These are phyloP conservation scores for Uloborus diversus DNA, from an alignment of 1,140 invertebrate genomes.

Conservation along the genomic window DNA sequence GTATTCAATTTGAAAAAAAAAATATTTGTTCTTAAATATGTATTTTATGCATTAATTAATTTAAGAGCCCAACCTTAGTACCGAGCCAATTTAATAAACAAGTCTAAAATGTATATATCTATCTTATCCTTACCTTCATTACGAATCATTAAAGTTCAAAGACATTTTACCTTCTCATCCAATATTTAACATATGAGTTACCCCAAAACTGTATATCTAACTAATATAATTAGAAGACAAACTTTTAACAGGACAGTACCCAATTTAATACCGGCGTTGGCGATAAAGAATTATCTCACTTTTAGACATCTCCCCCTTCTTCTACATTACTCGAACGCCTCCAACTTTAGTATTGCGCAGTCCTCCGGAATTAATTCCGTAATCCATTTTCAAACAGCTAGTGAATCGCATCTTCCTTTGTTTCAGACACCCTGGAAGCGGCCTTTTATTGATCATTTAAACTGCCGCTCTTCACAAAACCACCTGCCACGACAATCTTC, in stretches of 20 bases:
- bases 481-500: slow-evolving; percentile 5
- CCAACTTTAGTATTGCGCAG: background rate
- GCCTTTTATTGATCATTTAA: slow-evolving; percentile 14
- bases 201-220: background rate
- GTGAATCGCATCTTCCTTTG: background rate
- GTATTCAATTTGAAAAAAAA: no score
- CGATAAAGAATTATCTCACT: background rate
- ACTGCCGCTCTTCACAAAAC: background rate
- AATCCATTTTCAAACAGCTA: background rate
- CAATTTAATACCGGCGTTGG: background rate
- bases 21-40: no score
- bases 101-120: no score
- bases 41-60: no score
- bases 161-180: no score
- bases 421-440: background rate
- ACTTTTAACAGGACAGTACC: background rate
- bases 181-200: background rate
- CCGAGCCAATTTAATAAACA: no score
- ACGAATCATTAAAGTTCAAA: no score
- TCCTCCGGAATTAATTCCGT: background rate
- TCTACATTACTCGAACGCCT: background rate
- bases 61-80: no score
- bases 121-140: no score
- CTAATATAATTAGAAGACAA: background rate
- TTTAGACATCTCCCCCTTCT: no score